Base-by-base conservation (phyloP, 2,888 invertebrate species). In the Oscheius sp. region DNA sequence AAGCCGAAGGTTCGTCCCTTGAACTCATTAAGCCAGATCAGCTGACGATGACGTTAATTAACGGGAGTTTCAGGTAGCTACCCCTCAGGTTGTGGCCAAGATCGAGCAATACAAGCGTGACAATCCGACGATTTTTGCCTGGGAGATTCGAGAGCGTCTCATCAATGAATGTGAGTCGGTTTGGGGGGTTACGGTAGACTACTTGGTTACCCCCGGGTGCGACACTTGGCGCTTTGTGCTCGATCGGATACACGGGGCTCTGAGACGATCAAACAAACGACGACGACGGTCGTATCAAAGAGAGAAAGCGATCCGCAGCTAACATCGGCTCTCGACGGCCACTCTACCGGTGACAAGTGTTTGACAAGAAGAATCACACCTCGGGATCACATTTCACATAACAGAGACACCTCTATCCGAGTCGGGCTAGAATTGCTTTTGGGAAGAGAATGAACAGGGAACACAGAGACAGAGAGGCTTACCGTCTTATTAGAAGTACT, bases 51-150 rank as follows among this genome's bases (percentile, higher is more conserved):
- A 42, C 42, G 42, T 7, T 5, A 42, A 42, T 42, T 42, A 7
- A 42, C 42, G 42, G 4, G 7, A 42, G 3, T 76, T 86, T 58
- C 76, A 97, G 91, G 97, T 97, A 76, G 97, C 97, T 74, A 97
- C 97, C 47, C 97, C 97, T 33, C 94, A 95, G 13, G 97, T 97
- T 70, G 96, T 97, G 77, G 94, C 95, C 80, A 97, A 96, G 92
- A 97, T 97, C 89, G 97, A 97, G 91, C 95, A 96, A 90, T 96
- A 97, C 92, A 97, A 97, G 92, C 91, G 96, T 86, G 96, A 97
- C 90, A 97, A 97, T 91, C 96, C 97, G 2, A 97, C 97, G 77
- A 96, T 97, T 89, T 98, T 97, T 90, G 97, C 97, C 62, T 98
- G 97, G 97, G 97, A 98, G 92, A 97, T 97, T 85, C 92, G 97